Conservation (phyloP, 2,797 vertebrate species). For the Melanotaenia trifasciata region DNA sequence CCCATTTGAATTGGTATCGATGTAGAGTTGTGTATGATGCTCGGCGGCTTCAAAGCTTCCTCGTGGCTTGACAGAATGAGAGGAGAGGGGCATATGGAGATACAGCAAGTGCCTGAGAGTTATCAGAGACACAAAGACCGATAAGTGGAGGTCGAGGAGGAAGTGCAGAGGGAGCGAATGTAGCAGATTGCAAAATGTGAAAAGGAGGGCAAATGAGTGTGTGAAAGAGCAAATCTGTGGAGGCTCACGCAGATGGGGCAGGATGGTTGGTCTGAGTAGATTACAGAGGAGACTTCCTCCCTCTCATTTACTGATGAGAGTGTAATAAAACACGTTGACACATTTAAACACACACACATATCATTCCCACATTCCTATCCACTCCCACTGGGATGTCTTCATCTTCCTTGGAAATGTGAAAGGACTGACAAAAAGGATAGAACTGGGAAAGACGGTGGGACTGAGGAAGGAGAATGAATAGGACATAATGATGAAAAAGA, state of each 20-base stretch:
- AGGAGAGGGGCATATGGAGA: constrained; percentile 38
- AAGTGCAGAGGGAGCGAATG: constrained; percentile 61
- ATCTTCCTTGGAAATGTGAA: constrained; percentile 69
- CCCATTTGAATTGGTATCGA: constrained; percentile 44
- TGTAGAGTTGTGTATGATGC: constrained; percentile 42
- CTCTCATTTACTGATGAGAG: constrained; percentile 78
- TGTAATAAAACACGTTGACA: constrained; percentile 77
- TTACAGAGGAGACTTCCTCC: constrained; percentile 83
- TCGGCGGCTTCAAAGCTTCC: constrained; percentile 58
- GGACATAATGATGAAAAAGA: constrained; percentile 77
- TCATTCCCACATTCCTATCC: constrained; percentile 73
- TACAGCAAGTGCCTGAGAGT: constrained; percentile 26
- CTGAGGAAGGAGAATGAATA: constrained; percentile 73
- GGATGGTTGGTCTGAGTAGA: constrained; percentile 75
- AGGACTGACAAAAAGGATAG: constrained; percentile 8
- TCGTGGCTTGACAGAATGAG: constrained; percentile 37
- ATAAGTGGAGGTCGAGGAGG: constrained; percentile 71
- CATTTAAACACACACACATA: constrained; percentile 50
- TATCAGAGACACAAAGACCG: constrained; percentile 52
- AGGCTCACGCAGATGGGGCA: constrained; percentile 69
- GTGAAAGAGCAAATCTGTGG: constrained; percentile 71
- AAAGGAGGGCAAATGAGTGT: constrained; percentile 66
- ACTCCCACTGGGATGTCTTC: constrained; percentile 74
- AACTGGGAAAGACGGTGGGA: constrained; percentile 45
- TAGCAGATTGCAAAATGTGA: constrained; percentile 63